Base-by-base conservation (phyloP, 2,888 invertebrate genomes). In the Ennomos quercinarius region DNA sequence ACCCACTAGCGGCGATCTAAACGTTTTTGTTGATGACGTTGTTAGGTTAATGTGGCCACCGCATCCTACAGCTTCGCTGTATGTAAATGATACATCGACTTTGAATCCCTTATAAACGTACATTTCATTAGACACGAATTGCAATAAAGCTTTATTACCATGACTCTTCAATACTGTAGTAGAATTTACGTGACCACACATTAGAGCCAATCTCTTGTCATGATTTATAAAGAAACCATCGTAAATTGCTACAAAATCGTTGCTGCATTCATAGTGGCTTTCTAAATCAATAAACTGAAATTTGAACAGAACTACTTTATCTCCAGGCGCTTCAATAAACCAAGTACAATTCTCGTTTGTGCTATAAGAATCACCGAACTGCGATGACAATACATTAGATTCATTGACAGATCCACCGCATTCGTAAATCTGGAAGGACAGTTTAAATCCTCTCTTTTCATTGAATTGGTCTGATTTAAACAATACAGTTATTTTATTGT, bases 351-450 rank as follows among this genome's bases (percentile, higher is more conserved):
- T 94, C 70, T 95, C 81, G 65, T 92, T 84, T 34, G 87, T 84
- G 37, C 91, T 90, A 67, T 94, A 95, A 27, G 77, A 83, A 37
- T 80, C 76, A 2, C 83, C 61, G 9, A 50, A 77, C 3, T 94
- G 94, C 1, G 94, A 91, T 10, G 82, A 80, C 42, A 97, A 92
- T 10, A 89, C 67, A 6, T 90, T 89, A 0, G 95, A 94, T 34
- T 93, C 81, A 0, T 93, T 95, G n/a, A 98, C 84, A 34, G 87
- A 83, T 2, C 96, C 97, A 8, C 98, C 98, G 81, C 98, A 98
- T 42, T 89, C 81, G 64, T 93, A 94, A 8, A 93, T 77, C 49
- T 87, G 89, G 75, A 95, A 97, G 10, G 91, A 87, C 35, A 96
- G 73, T 74, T 91, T 91, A 71, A 95, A 96, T 8, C 96, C 96